Evolutionary conservation across 2,888 invertebrate genomes (phyloP).

Genomic region (Ochlodes sylvanus): DNA sequence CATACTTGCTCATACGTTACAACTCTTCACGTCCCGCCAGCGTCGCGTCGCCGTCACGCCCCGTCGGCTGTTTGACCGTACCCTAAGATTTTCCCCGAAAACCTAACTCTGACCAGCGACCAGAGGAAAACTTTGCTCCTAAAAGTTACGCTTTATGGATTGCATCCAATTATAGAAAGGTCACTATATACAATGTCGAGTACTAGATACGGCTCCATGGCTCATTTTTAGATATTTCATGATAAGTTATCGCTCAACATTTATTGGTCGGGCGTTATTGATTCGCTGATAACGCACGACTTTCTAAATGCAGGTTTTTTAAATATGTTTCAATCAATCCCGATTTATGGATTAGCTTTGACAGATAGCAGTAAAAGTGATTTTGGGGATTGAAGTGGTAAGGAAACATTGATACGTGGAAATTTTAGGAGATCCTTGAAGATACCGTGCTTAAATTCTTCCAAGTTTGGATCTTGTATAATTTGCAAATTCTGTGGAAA

Average conservation of each 20-base stretch:
- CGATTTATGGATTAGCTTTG: slow-evolving; percentile 37
- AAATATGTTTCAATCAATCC: slow-evolving; percentile 41
- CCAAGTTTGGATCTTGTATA: too few species aligned
- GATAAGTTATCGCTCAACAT: slow-evolving; percentile 55
- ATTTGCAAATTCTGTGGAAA: too few species aligned
- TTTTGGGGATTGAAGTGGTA: not conserved
- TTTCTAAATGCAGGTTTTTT: slow-evolving; percentile 74
- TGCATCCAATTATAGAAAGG: not conserved
- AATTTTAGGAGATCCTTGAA: too few species aligned
- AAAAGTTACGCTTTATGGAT: too few species aligned
- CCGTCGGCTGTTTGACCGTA: too few species aligned
- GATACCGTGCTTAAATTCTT: too few species aligned
- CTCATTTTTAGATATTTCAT: slow-evolving; percentile 54
- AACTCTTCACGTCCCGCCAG: too few species aligned
- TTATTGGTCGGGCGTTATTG: slow-evolving; percentile 76
- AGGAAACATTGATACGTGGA: not conserved
- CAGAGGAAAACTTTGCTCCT: too few species aligned
- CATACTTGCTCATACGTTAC: too few species aligned
- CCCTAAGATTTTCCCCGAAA: too few species aligned
- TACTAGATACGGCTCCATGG: slow-evolving; percentile 50
- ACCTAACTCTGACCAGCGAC: too few species aligned
- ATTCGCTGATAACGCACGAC: slow-evolving; percentile 70
- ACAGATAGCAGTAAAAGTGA: not conserved
- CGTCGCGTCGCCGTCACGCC: too few species aligned
- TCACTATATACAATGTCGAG: not conserved